Evolutionary conservation across 2,797 vertebrate genomes (phyloP).

Genomic region (Tapera naevia): DNA sequence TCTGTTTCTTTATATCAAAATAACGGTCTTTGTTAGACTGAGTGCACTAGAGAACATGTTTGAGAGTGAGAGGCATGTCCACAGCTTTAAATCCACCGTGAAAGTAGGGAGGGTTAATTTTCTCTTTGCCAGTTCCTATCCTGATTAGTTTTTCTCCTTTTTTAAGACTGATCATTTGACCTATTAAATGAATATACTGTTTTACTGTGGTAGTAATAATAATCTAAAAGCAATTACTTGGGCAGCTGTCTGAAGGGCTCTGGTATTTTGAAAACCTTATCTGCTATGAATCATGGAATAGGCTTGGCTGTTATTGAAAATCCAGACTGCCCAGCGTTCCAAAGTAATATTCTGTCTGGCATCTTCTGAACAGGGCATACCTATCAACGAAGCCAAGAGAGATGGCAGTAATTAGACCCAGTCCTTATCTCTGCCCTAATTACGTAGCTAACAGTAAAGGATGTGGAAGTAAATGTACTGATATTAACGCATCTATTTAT

Average conservation of each 20-base stretch:
- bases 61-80: neutral
- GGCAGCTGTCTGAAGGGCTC: neutral
- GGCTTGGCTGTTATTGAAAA: neutral
- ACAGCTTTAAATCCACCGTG: neutral
- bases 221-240: neutral
- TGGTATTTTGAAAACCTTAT: conserved; percentile 22
- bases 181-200: neutral
- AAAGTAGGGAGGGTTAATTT: neutral
- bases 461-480: neutral
- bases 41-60: neutral
- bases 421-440: neutral
- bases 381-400: neutral
- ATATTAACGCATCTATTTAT: neutral
- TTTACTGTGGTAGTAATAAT: neutral
- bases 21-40: neutral
- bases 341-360: neutral
- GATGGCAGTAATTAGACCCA: neutral
- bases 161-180: conserved; percentile 4
- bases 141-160: neutral
- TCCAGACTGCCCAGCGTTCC: neutral
- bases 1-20: neutral
- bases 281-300: neutral
- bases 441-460: neutral
- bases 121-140: neutral
- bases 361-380: neutral